Base-by-base conservation (phyloP, 2,797 vertebrate species). In the Eptatretus atami region DNA sequence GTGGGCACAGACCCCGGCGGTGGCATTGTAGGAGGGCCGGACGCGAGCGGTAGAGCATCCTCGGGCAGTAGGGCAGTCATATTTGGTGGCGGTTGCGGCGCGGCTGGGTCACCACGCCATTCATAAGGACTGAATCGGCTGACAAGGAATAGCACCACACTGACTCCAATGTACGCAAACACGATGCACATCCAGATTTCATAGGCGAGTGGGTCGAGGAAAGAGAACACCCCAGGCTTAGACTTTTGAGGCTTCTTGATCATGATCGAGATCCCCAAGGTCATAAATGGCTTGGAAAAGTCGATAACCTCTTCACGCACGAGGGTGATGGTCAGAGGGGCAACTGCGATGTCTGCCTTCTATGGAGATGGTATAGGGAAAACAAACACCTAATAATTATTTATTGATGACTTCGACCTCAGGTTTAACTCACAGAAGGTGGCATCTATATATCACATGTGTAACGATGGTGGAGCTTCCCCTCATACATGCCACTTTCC, bases 181-280 rank as follows among this genome's bases (percentile, higher is more conserved):
- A 98, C 90, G 2, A 98, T 98, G 73, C 92, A 98, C 92, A 98
- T 98, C 92, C 92, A 98, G 71, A 98, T 98, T 74, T 98, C 92
- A 0, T 98, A 98, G 60, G 92, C 92, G 76, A 98, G 74, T 1
- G 92, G 92, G 72, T 98, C 92, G 71, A 98, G 78, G 75, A 98
- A 98, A 24, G 92, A 98, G 71, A 98, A 98, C 52, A 98, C 92
- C 2, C 92, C 90, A 0, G 90, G 90, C 70, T 98, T 98, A 71
- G 92, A 98, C 73, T 98, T 98, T 67, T 84, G 86, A 64, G 92
- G 92, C 70, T 98, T 98, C 76, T 98, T 98, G 69, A 98, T 96
- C 92, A 98, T 98, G 69, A 98, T 98, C 70, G 92, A 98, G 71
- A 98, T 98, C 11, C 92, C 92, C 71, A 98, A 71, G 53, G 85